phyloP scores from a whole-genome alignment of 2,113 vertebrate species.

The Ammospiza nelsoni region DNA sequence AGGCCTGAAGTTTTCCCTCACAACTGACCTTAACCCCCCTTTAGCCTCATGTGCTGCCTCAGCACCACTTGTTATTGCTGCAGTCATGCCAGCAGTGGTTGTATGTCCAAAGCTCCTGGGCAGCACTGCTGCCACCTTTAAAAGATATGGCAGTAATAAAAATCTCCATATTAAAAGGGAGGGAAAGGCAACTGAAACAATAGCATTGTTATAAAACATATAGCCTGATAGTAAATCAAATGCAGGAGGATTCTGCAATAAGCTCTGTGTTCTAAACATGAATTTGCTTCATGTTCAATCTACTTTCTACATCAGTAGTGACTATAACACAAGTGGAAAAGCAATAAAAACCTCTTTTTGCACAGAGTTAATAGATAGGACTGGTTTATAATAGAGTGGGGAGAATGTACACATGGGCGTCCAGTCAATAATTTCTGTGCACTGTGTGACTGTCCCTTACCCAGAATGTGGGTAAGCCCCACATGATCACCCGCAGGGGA shows the following conservation, averaged over 20 bases:
- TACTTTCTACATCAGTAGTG: neutral
- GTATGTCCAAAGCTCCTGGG: neutral
- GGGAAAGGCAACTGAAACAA: neutral
- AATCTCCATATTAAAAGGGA: neutral
- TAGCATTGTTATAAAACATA: neutral
- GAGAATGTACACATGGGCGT: neutral
- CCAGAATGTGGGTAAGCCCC: neutral
- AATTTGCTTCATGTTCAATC: neutral
- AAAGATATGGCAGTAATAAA: neutral
- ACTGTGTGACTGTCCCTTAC: too few relatives aligned
- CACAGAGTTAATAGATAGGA: neutral
- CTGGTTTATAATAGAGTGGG: neutral
- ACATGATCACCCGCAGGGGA: too few relatives aligned
- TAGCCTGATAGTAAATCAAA: neutral
- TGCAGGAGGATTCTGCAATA: neutral
- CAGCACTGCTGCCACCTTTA: neutral
- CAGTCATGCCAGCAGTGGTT: neutral
- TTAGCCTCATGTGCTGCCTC: neutral
- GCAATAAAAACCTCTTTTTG: neutral
- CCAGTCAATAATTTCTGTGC: neutral
- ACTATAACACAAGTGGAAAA: neutral
- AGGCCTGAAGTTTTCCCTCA: neutral
- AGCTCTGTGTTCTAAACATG: neutral
- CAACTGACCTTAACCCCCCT: neutral
- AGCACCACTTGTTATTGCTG: neutral